phyloP scores from a whole-genome alignment of 2,113 vertebrate species.

The Notarius quadriscutis region DNA sequence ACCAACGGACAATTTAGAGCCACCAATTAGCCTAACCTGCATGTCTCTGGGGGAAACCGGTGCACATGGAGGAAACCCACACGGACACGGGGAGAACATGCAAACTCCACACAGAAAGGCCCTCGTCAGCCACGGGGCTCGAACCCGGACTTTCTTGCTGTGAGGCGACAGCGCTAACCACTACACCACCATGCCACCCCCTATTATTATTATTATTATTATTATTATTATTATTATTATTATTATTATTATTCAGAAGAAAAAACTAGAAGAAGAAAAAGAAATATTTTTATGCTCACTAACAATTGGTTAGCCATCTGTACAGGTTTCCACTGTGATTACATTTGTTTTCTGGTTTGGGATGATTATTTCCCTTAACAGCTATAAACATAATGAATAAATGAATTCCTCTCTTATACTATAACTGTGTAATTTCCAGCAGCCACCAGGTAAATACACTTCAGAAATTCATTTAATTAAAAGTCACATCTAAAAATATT shows the following conservation, averaged over 20 bases:
- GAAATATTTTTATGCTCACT: not conserved
- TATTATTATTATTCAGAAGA: not conserved
- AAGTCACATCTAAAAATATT: conserved; percentile 77
- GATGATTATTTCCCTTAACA: conserved; percentile 39
- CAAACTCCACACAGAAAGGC: no score
- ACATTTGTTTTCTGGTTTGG: conserved; percentile 41
- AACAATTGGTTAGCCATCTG: conserved; percentile 45
- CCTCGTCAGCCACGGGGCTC: no score
- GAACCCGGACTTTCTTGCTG: no score
- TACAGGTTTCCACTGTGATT: conserved; percentile 34
- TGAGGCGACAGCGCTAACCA: no score
- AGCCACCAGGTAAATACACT: conserved; percentile 58
- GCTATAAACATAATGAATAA: conserved; percentile 47
- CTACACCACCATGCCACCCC: no score
- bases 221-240: no score
- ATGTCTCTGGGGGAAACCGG: no score
- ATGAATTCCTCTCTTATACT: conserved; percentile 44
- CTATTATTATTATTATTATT: no score
- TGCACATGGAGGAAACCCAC: no score
- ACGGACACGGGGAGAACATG: no score
- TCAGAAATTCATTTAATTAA: conserved; percentile 74
- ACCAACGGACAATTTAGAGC: no score
- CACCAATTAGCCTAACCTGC: no score
- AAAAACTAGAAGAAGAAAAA: not conserved
- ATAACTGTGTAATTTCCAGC: conserved; percentile 52